Conservation (phyloP, 2,888 invertebrate genomes). For the Nymphalis polychloros region DNA sequence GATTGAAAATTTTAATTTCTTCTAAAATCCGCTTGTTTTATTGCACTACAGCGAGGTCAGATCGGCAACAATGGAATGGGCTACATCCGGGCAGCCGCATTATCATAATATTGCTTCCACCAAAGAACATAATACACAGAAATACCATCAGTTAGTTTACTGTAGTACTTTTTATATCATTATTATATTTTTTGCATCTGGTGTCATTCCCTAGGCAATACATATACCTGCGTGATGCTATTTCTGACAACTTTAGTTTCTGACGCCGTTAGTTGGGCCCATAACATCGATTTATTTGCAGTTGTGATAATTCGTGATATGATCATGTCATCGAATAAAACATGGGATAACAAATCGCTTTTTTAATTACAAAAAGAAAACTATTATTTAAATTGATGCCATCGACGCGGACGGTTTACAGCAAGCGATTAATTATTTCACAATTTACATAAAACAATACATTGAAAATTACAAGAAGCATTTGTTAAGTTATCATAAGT, state of each 20-base stretch:
- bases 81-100: slow-evolving; percentile 73
- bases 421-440: slow-evolving; percentile 1
- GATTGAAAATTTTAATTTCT: slow-evolving; percentile 44
- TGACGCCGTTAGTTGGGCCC: slow-evolving; percentile 17
- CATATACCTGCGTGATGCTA: not conserved
- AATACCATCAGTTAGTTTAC: slow-evolving; percentile 2
- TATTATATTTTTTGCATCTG: not conserved
- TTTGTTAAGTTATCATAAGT: too few relatives aligned
- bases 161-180: not conserved
- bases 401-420: not conserved
- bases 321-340: too few relatives aligned
- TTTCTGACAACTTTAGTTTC: slow-evolving; percentile 6
- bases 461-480: too few relatives aligned
- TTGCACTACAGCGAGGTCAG: slow-evolving; percentile 67
- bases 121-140: slow-evolving; percentile 52
- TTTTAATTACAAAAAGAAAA: too few relatives aligned
- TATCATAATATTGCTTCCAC: slow-evolving; percentile 77
- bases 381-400: too few relatives aligned
- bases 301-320: too few relatives aligned
- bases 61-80: slow-evolving; percentile 79
- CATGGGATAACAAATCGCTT: too few relatives aligned
- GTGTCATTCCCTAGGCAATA: not conserved
- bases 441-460: slow-evolving; percentile 3
- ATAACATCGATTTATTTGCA: slow-evolving; percentile 21
- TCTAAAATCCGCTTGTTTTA: slow-evolving; percentile 47